phyloP scores from a whole-genome alignment of 2,888 invertebrate species.

The Sarcophaga subvicina region DNA sequence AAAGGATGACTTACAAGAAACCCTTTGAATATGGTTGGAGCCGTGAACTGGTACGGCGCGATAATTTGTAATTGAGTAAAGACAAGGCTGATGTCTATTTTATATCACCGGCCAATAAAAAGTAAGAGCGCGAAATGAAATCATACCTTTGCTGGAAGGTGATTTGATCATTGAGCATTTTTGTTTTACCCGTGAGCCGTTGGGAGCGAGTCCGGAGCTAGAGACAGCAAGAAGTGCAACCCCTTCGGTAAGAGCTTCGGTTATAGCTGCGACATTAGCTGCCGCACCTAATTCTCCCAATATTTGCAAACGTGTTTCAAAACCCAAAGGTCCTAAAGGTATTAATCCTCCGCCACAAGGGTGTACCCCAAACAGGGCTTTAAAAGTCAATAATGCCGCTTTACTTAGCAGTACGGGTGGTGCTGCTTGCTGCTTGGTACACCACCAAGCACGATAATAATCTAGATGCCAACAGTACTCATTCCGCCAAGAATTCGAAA shows the following conservation, averaged over 20 bases:
- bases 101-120: slow-evolving; percentile 90
- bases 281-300: slow-evolving; percentile 64
- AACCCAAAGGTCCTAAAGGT: slow-evolving; percentile 85
- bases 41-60: slow-evolving; percentile 90
- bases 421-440: slow-evolving; percentile 53
- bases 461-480: no score
- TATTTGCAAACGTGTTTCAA: slow-evolving; percentile 84
- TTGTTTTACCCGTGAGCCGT: slow-evolving; percentile 90
- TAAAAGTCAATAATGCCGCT: slow-evolving; percentile 76
- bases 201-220: slow-evolving; percentile 88
- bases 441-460: slow-evolving; percentile 56
- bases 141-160: slow-evolving; percentile 83
- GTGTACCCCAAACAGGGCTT: slow-evolving; percentile 79
- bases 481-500: slow-evolving; percentile 51
- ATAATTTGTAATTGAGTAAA: slow-evolving; percentile 82
- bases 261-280: slow-evolving; percentile 60
- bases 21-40: slow-evolving; percentile 87
- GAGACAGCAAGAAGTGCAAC: slow-evolving; percentile 89
- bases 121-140: slow-evolving; percentile 89
- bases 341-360: slow-evolving; percentile 83
- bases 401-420: slow-evolving; percentile 69
- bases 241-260: slow-evolving; percentile 65
- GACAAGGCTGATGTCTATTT: slow-evolving; percentile 90
- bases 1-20: slow-evolving; percentile 81
- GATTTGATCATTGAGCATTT: slow-evolving; percentile 90